Evolutionary conservation across 1,140 invertebrate genomes (phyloP).

Genomic region (Nylanderia fulva): DNA sequence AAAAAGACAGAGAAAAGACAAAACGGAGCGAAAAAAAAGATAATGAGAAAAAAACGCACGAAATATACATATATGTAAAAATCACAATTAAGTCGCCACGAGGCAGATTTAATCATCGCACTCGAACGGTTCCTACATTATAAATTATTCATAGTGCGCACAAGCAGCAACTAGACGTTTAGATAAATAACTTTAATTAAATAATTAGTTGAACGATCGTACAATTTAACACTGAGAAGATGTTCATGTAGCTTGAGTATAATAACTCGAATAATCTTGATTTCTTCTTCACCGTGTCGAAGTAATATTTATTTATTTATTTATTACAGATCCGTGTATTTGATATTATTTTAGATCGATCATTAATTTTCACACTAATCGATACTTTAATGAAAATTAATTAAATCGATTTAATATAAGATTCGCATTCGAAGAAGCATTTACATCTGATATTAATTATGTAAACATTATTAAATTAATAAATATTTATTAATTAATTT

Average conservation of each 20-base stretch:
- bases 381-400: constrained; percentile 14
- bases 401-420: constrained; percentile 3
- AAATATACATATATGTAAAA: constrained; percentile 49
- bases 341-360: background rate
- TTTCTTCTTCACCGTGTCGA: background rate
- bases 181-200: constrained; percentile 48
- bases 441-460: background rate
- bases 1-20: background rate
- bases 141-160: constrained; percentile 69
- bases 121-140: constrained; percentile 69
- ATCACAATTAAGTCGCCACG: constrained; percentile 50
- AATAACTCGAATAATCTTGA: background rate
- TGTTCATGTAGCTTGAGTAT: constrained; percentile 7
- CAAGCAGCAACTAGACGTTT: constrained; percentile 64
- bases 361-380: constrained; percentile 13
- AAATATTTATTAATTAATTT: too few relatives aligned
- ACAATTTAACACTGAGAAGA: constrained; percentile 38
- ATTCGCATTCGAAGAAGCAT: background rate
- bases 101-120: constrained; percentile 36
- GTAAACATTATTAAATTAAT: too few relatives aligned
- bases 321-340: background rate
- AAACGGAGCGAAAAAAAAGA: constrained; percentile 12
- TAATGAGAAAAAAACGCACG: constrained; percentile 47
- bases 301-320: constrained; percentile 18
- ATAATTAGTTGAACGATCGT: constrained; percentile 47